A percentile compares a stretch with the other conserved stretches of the same genome.
Evolutionary conservation across 2,113 vertebrate genomes (phyloP).

Genomic region (Galbula dea): DNA sequence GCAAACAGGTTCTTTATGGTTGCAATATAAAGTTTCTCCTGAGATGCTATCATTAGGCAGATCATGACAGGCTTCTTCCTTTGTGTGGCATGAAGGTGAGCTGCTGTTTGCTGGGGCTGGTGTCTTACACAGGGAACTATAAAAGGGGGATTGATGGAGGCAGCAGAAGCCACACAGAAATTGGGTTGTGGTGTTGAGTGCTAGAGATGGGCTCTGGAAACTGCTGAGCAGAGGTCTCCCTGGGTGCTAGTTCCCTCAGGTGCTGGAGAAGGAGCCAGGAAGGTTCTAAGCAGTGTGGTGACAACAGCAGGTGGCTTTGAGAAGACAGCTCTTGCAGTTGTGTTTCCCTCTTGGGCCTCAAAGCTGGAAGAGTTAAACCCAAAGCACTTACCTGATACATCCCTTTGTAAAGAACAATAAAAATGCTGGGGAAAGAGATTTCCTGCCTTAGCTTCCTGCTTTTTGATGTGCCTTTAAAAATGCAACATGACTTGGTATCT

Average conservation of each 20-base stretch:
- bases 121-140: neutral
- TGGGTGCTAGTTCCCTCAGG: neutral
- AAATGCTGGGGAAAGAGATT: too few species aligned
- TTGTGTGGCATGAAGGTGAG: neutral
- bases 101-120: neutral
- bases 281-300: neutral
- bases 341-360: neutral
- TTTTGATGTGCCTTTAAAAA: too few species aligned
- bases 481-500: too few species aligned
- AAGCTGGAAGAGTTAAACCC: neutral
- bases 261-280: neutral
- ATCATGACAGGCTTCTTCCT: slow-evolving; percentile 6
- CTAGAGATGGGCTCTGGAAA: neutral
- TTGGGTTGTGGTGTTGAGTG: neutral
- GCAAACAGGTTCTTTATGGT: slow-evolving; percentile 9
- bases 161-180: neutral
- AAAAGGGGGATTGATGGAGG: neutral
- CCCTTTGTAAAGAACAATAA: too few species aligned
- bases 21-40: slow-evolving; percentile 8
- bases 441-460: too few species aligned
- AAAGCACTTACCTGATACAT: neutral
- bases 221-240: neutral
- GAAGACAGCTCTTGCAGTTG: neutral
- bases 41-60: slow-evolving; percentile 43
- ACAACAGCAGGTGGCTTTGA: neutral